Evolutionary conservation across 2,113 vertebrate species (phyloP).

Genomic region (Ahaetulla prasina): DNA sequence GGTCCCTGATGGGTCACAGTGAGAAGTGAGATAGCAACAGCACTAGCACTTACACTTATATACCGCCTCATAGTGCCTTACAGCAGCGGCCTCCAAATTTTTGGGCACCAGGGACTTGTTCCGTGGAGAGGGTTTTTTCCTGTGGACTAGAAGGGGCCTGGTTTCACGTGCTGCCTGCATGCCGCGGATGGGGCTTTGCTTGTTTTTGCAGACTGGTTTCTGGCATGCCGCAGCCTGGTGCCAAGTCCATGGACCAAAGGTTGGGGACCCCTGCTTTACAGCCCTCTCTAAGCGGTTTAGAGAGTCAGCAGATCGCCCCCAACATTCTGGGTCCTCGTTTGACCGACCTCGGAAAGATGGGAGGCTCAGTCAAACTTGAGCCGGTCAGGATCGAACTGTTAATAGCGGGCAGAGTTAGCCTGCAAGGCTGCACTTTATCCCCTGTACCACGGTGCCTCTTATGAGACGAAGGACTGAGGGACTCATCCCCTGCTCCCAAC

Average conservation of each 20-base stretch:
- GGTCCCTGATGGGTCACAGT: not conserved
- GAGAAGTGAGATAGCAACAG: not conserved
- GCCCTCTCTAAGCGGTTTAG: not conserved
- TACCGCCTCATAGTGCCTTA: not conserved
- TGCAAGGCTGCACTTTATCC: not conserved
- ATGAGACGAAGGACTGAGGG: not conserved
- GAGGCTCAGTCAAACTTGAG: not conserved
- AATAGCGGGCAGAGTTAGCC: not conserved
- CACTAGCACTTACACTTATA: not conserved
- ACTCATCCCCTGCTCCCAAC: not conserved
- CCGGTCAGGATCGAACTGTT: not conserved
- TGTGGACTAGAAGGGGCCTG: not conserved
- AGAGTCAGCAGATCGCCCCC: not conserved
- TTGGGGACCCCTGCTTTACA: not conserved
- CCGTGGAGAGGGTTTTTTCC: not conserved
- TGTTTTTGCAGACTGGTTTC: not conserved
- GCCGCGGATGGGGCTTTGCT: not conserved
- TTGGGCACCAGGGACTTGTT: not conserved
- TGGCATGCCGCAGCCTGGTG: too few relatives aligned
- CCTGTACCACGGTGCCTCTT: not conserved
- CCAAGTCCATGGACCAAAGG: rapidly evolving
- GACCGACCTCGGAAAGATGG: not conserved
- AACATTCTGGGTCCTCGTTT: not conserved
- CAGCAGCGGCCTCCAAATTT: not conserved
- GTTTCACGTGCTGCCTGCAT: not conserved